Conservation (phyloP, 2,888 invertebrate genomes). For the Eupithecia pulchellata region DNA sequence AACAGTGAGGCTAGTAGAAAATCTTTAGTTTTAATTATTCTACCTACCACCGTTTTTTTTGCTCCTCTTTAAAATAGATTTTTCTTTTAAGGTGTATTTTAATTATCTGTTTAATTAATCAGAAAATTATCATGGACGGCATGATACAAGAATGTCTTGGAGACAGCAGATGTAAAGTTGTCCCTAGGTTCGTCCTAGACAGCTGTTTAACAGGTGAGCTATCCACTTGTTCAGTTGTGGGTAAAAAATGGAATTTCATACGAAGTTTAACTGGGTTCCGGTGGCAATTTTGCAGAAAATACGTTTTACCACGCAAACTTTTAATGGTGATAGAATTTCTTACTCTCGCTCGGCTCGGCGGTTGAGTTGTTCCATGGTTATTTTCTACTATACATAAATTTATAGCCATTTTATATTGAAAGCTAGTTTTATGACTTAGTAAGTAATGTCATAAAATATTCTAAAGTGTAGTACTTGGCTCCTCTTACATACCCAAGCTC, state of each 20-base stretch:
- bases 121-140: constrained; percentile 25
- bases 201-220: constrained; percentile 38
- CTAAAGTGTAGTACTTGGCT: background rate
- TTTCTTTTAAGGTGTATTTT: background rate
- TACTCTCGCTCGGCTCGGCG: background rate
- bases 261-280: constrained; percentile 29
- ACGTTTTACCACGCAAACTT: constrained; percentile 16
- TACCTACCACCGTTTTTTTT: background rate
- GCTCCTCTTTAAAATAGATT: background rate
- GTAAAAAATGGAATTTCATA: constrained; percentile 35
- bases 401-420: background rate
- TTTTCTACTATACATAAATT: background rate
- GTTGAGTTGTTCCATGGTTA: background rate
- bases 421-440: background rate
- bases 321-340: constrained; percentile 11
- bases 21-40: background rate
- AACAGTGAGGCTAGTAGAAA: background rate
- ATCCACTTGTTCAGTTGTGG: constrained; percentile 30
- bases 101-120: constrained; percentile 33
- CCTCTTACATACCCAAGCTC: background rate
- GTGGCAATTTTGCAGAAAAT: constrained; percentile 33
- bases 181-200: constrained; percentile 33
- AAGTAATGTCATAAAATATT: background rate
- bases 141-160: constrained; percentile 28
- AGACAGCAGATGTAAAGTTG: constrained; percentile 33